These are phyloP conservation scores for Drosophila tsacasi DNA, from an alignment of 1,140 invertebrate genomes.

Conservation along the genomic window DNA sequence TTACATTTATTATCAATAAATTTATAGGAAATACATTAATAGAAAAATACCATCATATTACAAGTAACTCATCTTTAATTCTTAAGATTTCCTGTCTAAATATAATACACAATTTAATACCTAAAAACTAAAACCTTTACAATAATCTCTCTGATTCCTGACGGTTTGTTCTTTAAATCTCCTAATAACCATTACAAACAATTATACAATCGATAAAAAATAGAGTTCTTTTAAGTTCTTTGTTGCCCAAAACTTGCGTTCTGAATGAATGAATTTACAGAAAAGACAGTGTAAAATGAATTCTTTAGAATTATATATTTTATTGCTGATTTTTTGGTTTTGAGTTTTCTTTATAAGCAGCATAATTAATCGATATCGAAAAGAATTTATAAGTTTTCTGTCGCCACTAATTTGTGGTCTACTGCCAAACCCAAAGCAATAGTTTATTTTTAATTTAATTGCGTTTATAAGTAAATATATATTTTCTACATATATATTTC, in stretches of 20 bases:
- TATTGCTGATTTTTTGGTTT: too few species aligned
- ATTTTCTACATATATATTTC: neutral
- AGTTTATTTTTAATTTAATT: neutral
- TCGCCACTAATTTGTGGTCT: neutral
- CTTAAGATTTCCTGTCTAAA: neutral
- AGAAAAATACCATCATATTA: neutral
- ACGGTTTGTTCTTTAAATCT: too few species aligned
- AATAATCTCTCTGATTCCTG: too few species aligned
- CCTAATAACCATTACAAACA: too few species aligned
- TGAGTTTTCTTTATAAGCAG: neutral
- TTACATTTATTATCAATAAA: neutral
- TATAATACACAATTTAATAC: too few species aligned
- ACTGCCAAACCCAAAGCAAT: neutral
- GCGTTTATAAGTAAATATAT: neutral
- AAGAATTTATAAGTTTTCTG: neutral
- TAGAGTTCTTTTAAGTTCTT: neutral
- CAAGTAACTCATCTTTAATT: neutral
- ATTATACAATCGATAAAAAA: neutral
- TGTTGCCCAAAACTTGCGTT: neutral
- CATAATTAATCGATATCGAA: neutral
- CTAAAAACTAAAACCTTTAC: too few species aligned
- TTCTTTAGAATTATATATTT: too few species aligned
- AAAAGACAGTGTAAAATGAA: too few species aligned
- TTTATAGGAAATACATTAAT: neutral
- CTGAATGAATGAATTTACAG: too few species aligned